Evolutionary conservation across 2,113 vertebrate species (phyloP).

Genomic region (Ibidorhyncha struthersii): DNA sequence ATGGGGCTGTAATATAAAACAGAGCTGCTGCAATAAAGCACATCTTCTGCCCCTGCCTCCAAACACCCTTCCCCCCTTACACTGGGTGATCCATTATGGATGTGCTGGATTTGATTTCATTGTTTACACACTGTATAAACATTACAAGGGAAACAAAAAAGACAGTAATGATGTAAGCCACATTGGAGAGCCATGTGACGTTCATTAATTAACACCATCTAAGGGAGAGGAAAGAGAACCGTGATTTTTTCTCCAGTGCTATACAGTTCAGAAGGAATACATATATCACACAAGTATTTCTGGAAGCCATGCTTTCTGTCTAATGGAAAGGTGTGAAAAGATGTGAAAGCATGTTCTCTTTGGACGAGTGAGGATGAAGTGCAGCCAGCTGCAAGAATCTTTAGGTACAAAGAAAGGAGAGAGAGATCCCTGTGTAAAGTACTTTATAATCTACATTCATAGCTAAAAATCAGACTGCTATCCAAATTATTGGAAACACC

Average conservation of each 20-base stretch:
- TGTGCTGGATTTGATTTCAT: not conserved
- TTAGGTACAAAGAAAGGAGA: not conserved
- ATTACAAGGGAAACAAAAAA: not conserved
- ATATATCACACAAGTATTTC: not conserved
- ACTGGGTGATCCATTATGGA: not conserved
- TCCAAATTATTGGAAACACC: not conserved
- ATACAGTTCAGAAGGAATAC: not conserved
- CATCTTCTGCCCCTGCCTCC: not conserved
- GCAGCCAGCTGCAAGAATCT: rapidly evolving
- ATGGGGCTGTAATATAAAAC: slow-evolving; percentile 6
- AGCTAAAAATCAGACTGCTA: not conserved
- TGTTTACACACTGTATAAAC: not conserved
- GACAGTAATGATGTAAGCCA: not conserved
- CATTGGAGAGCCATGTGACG: not conserved
- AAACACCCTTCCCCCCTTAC: not conserved
- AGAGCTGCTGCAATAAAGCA: not conserved
- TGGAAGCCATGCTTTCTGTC: not conserved
- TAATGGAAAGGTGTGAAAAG: not conserved
- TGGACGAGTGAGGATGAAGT: not conserved
- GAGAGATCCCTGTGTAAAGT: not conserved
- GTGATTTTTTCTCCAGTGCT: not conserved
- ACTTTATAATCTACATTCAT: not conserved
- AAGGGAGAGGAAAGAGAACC: not conserved
- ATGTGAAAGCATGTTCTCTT: not conserved
- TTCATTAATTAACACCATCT: not conserved